phyloP scores from a whole-genome alignment of 2,113 vertebrate species.

The Noturus placidus region DNA sequence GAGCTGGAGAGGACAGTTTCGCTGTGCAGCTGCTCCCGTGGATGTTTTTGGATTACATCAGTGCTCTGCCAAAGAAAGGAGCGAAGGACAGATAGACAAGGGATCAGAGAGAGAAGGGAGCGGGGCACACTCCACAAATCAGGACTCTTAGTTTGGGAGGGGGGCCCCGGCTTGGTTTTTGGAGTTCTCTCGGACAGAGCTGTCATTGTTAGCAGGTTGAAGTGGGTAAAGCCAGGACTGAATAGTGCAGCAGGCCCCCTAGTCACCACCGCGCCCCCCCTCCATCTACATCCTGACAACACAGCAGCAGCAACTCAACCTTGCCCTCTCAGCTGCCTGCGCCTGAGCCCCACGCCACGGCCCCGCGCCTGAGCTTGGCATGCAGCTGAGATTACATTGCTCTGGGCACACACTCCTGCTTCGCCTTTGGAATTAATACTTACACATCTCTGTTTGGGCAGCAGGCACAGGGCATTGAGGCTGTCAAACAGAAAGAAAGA shows the following conservation, averaged over 20 bases:
- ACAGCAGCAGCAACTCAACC: conserved; percentile 52
- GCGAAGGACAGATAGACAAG: conserved; percentile 60
- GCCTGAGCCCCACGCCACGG: conserved; percentile 57
- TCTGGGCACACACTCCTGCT: conserved; percentile 57
- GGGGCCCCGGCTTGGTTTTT: conserved; percentile 64
- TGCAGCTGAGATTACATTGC: conserved; percentile 70
- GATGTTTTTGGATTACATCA: conserved; percentile 89
- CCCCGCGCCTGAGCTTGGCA: conserved; percentile 67
- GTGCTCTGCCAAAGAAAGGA: conserved; percentile 74
- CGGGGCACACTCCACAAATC: conserved; percentile 81
- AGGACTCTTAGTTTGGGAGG: conserved; percentile 67
- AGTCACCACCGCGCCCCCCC: conserved; percentile 35
- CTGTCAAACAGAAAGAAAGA: conserved; percentile 21
- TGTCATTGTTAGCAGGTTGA: conserved; percentile 83
- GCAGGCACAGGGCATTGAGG: conserved; percentile 29
- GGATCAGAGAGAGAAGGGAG: conserved; percentile 59
- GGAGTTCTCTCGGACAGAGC: conserved; percentile 80
- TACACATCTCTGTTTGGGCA: conserved; percentile 45
- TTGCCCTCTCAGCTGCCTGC: conserved; percentile 77
- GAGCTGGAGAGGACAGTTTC: conserved; percentile 76
- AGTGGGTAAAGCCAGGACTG: conserved; percentile 71
- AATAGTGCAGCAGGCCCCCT: conserved; percentile 66
- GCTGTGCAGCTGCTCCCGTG: conserved; percentile 88
- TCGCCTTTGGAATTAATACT: conserved; percentile 55
- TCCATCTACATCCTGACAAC: conserved; percentile 52